Evolutionary conservation across 2,797 vertebrate species (phyloP), one percentile per base, ranked within the genome.

Genomic region (Enteromius viviparus): DNA sequence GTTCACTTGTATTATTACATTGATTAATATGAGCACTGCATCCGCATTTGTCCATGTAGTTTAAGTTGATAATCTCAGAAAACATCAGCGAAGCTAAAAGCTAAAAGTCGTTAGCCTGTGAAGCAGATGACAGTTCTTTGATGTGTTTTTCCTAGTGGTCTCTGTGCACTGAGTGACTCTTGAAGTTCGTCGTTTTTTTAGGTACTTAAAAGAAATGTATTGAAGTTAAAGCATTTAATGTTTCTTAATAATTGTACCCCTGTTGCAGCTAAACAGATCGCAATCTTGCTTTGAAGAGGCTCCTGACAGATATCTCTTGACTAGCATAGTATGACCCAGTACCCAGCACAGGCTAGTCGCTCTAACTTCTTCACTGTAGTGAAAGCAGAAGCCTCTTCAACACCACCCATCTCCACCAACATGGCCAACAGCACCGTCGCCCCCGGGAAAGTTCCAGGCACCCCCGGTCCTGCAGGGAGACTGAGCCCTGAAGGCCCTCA

Each of bases 401-500:
- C 95, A 1, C 95, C 95, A 3, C 93, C 95, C 0, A 92, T 95
- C 85, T 94, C 93, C 91, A 94, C 93, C 91, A 91, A 81, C 82
- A 98, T 99, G 97, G 97, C 97, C 75, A 99, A 98, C 91, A 99
- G 95, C 92, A 96, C 96, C 86, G 92, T 95, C 1, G 85, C 91
- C 81, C 90, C 92, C 49, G 90, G 91, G 23, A 99, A 98, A 91
- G 94, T 95, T 85, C 91, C 96, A 1, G 95, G 95, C 53, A 92
- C 95, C 0, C 93, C 96, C 9, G 95, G 97, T 0, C 93, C 96
- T 78, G 95, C 96, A 49, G 97, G 97, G 8, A 94, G 97, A 80
- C 94, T 94, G 85, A 99, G 98, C 89, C 98, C 98, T 29, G 98
- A 99, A 82, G 97, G 96, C 86, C 96, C 95, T 88, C 98, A 99